phyloP scores from a whole-genome alignment of 2,113 vertebrate genomes.

The Erythrolamprus reginae region DNA sequence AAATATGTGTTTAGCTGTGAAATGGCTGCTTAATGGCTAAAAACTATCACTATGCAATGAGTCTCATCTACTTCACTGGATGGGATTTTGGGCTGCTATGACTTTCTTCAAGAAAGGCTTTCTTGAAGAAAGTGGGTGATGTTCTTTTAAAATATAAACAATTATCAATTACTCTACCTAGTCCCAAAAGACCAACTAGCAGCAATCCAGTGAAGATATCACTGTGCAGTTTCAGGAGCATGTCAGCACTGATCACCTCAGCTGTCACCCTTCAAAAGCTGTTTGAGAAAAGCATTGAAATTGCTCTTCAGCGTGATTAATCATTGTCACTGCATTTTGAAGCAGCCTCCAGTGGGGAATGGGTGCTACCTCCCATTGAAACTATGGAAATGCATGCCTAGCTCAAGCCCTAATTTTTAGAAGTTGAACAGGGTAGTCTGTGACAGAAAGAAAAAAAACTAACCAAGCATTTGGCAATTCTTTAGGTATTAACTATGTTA shows the following conservation, averaged over 20 bases:
- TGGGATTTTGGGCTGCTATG: not conserved
- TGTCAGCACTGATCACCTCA: not conserved
- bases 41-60: not conserved
- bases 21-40: not conserved
- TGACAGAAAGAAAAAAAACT: not conserved
- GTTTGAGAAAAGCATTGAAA: constrained; percentile 2
- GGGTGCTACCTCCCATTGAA: not conserved
- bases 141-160: not conserved
- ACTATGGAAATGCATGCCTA: constrained; percentile 1
- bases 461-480: not conserved
- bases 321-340: constrained; percentile 3
- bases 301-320: not conserved
- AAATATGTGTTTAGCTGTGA: not conserved
- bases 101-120: not conserved
- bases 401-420: not conserved
- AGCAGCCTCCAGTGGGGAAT: not conserved
- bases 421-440: not conserved
- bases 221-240: accelerated
- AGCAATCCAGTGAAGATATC: not conserved
- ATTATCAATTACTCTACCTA: not conserved
- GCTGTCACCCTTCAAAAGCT: not conserved
- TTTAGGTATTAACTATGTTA: not conserved
- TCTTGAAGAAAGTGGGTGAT: not conserved
- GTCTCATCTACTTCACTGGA: not conserved
- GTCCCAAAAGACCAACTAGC: not conserved